phyloP scores from a whole-genome alignment of 2,888 invertebrate genomes.

The Sinopyrophorus schimmeli region DNA sequence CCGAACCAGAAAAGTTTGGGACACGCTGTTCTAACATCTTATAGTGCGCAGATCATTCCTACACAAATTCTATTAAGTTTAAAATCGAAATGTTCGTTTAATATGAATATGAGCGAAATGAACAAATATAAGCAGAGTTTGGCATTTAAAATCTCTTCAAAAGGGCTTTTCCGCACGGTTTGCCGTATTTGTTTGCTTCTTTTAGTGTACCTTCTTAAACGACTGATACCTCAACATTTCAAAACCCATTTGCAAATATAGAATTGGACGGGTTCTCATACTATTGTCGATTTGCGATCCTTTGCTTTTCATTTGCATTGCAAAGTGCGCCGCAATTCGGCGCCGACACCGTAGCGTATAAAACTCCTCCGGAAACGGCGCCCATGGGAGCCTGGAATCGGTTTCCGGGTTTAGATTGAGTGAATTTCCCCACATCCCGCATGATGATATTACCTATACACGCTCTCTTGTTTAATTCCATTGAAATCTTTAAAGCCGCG shows the following conservation, averaged over 20 bases:
- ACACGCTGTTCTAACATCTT: too few relatives aligned
- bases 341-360: conserved; percentile 51
- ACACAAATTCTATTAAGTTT: too few relatives aligned
- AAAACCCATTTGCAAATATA: conserved; percentile 50
- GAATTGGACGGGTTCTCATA: conserved; percentile 52
- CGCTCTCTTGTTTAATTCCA: conserved; percentile 53
- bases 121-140: too few relatives aligned
- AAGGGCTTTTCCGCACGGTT: conserved; percentile 6
- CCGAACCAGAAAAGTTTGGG: too few relatives aligned
- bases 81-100: too few relatives aligned
- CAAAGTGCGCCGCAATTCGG: conserved; percentile 54
- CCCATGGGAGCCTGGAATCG: conserved; percentile 54
- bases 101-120: too few relatives aligned
- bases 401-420: conserved; percentile 57
- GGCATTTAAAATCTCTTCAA: conserved; percentile 15
- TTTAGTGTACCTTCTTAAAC: conserved; percentile 19
- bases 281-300: conserved; percentile 56
- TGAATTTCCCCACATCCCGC: conserved; percentile 54
- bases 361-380: conserved; percentile 53
- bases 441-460: conserved; percentile 53
- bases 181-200: conserved; percentile 17
- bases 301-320: conserved; percentile 57
- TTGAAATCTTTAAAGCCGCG: conserved; percentile 51
- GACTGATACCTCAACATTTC: conserved; percentile 41
- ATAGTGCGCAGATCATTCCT: too few relatives aligned